Percentiles rank a stretch among this genome's conserved stretches.
Conservation (phyloP, 2,113 vertebrate species). For the Apeltes quadracus region DNA sequence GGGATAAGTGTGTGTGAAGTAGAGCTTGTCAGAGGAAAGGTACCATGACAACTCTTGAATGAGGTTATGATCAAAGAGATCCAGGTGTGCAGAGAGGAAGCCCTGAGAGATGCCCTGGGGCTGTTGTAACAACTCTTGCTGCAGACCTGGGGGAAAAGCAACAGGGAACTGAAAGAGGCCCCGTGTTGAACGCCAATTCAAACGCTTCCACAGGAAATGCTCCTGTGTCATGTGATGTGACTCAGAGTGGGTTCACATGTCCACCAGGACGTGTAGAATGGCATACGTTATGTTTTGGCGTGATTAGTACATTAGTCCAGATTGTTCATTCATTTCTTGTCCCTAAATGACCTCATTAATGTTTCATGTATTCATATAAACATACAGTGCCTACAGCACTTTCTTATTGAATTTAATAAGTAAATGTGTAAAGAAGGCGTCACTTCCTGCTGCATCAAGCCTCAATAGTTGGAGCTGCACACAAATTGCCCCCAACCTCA, state of each 20-base stretch:
- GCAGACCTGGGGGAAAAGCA: constrained; percentile 28
- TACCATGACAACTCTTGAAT: constrained; percentile 36
- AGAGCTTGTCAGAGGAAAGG: constrained; percentile 31
- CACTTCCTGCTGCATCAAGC: not conserved
- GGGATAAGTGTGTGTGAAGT: constrained; percentile 14
- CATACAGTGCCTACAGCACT: not conserved
- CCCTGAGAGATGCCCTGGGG: constrained; percentile 56
- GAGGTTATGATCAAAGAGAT: constrained; percentile 64
- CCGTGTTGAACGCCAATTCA: not conserved
- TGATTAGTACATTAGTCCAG: not conserved
- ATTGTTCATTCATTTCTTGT: not conserved
- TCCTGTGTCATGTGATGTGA: constrained; percentile 9
- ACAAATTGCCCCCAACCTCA: not conserved
- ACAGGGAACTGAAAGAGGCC: constrained; percentile 28
- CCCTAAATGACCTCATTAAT: not conserved
- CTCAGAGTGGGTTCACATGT: not conserved
- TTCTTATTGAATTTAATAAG: not conserved
- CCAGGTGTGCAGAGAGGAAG: constrained; percentile 56
- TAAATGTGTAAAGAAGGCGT: not conserved
- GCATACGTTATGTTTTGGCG: not conserved
- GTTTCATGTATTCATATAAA: not conserved
- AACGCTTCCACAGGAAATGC: constrained; percentile 2
- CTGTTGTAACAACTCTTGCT: constrained; percentile 49
- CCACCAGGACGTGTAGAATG: not conserved
- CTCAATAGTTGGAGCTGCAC: not conserved